Evolutionary conservation across 2,113 vertebrate species (phyloP).

Genomic region (Genyomyrus donnyi): DNA sequence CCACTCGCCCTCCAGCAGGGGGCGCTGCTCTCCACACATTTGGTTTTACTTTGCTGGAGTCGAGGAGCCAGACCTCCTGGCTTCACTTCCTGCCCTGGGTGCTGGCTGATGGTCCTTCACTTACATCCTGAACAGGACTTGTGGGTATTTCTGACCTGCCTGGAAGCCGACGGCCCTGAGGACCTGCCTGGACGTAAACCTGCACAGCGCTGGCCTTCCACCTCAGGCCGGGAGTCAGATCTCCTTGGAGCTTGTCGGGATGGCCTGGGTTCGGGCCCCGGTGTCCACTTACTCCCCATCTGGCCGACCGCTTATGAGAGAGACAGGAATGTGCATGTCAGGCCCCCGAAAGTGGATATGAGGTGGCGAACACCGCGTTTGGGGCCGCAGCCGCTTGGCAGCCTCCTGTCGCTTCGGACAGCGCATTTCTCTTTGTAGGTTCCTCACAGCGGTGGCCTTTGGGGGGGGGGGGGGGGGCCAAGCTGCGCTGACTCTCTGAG

Average conservation of each 20-base stretch:
- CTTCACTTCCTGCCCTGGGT: neutral
- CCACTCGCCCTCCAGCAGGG: neutral
- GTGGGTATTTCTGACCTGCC: neutral
- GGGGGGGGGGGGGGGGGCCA: conserved; percentile 22
- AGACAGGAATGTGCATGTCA: neutral
- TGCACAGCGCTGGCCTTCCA: neutral
- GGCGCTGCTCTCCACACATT: neutral
- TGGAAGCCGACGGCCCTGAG: neutral
- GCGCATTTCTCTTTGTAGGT: neutral
- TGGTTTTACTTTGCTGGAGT: neutral
- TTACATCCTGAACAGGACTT: neutral
- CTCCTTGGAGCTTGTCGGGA: neutral
- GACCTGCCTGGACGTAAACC: neutral
- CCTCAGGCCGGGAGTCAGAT: neutral
- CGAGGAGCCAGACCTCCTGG: neutral
- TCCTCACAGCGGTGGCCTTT: neutral
- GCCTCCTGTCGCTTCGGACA: neutral
- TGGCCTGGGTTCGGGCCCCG: neutral
- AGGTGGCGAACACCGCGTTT: neutral
- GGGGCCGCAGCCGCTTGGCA: neutral
- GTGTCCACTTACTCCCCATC: neutral
- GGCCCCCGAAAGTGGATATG: neutral
- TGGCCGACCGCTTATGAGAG: neutral
- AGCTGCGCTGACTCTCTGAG: conserved; percentile 55
- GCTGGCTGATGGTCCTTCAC: neutral